A percentile compares a stretch with the other conserved stretches of the same genome.
Conservation (phyloP, 2,113 vertebrate genomes). For the Macroglossus sobrinus region DNA sequence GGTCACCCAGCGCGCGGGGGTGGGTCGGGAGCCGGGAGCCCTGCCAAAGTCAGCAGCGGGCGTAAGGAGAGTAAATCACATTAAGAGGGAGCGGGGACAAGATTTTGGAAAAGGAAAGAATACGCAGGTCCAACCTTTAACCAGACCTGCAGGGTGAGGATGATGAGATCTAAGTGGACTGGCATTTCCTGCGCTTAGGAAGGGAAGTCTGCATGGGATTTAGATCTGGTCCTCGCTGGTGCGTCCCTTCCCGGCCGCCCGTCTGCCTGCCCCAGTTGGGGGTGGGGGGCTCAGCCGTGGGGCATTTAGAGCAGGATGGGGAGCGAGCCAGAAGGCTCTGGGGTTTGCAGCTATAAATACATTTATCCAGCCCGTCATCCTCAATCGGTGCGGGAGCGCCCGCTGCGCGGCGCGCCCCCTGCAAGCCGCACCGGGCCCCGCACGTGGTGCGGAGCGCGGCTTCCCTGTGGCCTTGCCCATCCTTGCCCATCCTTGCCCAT, state of each 20-base stretch:
- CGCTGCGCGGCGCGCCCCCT: background rate
- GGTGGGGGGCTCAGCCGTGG: background rate
- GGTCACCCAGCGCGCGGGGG: constrained; percentile 63
- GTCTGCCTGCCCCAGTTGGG: background rate
- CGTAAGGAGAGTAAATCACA: constrained; percentile 84
- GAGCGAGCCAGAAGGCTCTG: constrained; percentile 11
- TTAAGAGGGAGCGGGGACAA: constrained; percentile 82
- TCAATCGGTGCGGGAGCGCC: constrained; percentile 20
- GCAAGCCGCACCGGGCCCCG: background rate
- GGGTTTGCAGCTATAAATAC: constrained; percentile 56
- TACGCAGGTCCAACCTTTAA: constrained; percentile 58
- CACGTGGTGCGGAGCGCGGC: background rate
- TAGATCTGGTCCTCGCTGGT: constrained; percentile 31
- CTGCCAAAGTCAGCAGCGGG: constrained; percentile 84
- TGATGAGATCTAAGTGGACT: constrained; percentile 80
- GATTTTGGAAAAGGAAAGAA: constrained; percentile 76
- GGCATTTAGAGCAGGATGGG: background rate
- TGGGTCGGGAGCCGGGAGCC: constrained; percentile 66
- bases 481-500: background rate
- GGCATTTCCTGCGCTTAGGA: constrained; percentile 77
- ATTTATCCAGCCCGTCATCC: constrained; percentile 47
- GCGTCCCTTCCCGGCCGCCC: background rate
- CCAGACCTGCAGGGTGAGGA: constrained; percentile 71
- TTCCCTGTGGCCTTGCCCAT: background rate
- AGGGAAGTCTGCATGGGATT: constrained; percentile 60